Conservation (phyloP, 2,113 vertebrate genomes). For the rabbit (Oryctolagus cuniculus) region mOryCun1.1 NC_091438.1:113405001-113405500, state of each 20-base stretch:
- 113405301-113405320: too few species aligned
- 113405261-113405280: constrained; percentile 11
- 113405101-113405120: too few species aligned
- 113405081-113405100: neutral
- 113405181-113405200: neutral
- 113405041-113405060: neutral
- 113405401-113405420: too few species aligned
- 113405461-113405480: too few species aligned
- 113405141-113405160: neutral
- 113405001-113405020: too few species aligned
- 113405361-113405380: too few species aligned
- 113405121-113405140: neutral
- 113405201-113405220: neutral
- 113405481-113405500: too few species aligned
- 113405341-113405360: too few species aligned
- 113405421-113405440: too few species aligned
- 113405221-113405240: neutral
- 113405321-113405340: too few species aligned
- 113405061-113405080: neutral
- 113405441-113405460: too few species aligned
- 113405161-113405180: neutral
- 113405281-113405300: neutral
- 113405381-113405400: too few species aligned
- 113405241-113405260: neutral
- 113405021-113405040: neutral